phyloP scores from a whole-genome alignment of 2,888 invertebrate genomes.

The Axea sp. region DNA sequence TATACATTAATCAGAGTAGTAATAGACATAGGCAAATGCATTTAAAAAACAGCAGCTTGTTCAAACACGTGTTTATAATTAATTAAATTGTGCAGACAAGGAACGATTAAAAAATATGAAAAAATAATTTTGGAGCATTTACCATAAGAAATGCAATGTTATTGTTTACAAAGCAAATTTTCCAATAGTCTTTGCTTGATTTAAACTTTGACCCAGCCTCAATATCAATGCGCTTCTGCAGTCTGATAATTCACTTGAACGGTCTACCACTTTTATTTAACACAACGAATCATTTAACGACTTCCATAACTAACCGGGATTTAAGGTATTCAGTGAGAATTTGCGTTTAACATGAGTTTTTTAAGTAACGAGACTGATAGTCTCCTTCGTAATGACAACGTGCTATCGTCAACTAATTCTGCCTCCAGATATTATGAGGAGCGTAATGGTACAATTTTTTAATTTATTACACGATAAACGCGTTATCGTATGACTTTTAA shows the following conservation, averaged over 20 bases:
- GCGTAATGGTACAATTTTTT: conserved; percentile 30
- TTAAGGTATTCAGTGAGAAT: conserved; percentile 28
- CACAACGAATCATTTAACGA: conserved; percentile 34
- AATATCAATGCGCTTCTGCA: conserved; percentile 32
- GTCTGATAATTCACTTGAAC: conserved; percentile 32
- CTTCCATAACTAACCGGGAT: conserved; percentile 7
- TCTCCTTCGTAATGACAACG: conserved; percentile 67
- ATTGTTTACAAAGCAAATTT: no score
- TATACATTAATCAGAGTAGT: no score
- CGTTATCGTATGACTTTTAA: no score
- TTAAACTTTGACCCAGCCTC: conserved; percentile 41
- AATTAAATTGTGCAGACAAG: no score
- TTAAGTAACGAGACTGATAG: conserved; percentile 65
- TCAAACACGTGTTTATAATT: no score
- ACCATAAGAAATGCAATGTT: no score
- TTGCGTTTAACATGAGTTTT: conserved; percentile 62
- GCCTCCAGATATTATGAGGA: conserved; percentile 47
- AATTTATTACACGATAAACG: not conserved
- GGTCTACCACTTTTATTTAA: conserved; percentile 10
- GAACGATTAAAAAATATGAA: no score
- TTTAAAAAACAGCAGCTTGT: no score
- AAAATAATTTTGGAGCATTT: no score
- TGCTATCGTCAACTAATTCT: conserved; percentile 67
- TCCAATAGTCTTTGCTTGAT: conserved; percentile 11
- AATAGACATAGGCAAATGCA: no score